Evolutionary conservation across 2,113 vertebrate genomes (phyloP).

Genomic region (Pristiophorus japonicus): DNA sequence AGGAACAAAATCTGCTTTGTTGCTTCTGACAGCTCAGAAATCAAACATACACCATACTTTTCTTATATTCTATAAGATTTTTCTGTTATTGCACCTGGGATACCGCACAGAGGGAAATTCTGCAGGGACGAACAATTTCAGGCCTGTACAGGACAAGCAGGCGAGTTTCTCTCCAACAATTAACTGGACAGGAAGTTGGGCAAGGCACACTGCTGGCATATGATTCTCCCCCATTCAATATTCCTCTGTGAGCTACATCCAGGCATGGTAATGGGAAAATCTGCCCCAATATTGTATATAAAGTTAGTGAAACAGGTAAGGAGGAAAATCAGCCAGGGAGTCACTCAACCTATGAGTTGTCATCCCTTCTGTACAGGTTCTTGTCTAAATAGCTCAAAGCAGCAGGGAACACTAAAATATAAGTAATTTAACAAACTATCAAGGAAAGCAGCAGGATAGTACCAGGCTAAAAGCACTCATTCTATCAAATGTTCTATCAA

Average conservation of each 20-base stretch:
- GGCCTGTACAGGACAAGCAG: no score
- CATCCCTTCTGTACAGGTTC: not conserved
- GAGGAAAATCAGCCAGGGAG: not conserved
- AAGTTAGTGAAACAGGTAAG: not conserved
- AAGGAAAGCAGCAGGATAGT: not conserved
- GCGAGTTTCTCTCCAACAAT: not conserved
- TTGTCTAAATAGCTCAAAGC: constrained; percentile 27
- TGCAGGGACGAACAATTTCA: not conserved
- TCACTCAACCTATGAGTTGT: not conserved
- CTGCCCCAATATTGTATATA: not conserved
- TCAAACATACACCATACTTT: not conserved
- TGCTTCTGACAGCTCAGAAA: not conserved
- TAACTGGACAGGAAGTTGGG: not conserved
- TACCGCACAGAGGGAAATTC: not conserved
- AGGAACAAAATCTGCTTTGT: not conserved
- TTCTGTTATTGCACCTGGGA: not conserved
- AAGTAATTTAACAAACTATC: not conserved
- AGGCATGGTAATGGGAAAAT: not conserved
- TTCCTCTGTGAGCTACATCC: not conserved
- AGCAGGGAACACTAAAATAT: not conserved
- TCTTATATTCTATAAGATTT: not conserved
- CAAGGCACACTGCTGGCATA: not conserved
- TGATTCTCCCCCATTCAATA: not conserved
- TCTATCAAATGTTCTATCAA: not conserved
- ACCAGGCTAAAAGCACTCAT: not conserved